A percentile compares a stretch with the other conserved stretches of the same genome.
Conservation (phyloP, 2,888 invertebrate genomes). For the Cheilosia scutellata region DNA sequence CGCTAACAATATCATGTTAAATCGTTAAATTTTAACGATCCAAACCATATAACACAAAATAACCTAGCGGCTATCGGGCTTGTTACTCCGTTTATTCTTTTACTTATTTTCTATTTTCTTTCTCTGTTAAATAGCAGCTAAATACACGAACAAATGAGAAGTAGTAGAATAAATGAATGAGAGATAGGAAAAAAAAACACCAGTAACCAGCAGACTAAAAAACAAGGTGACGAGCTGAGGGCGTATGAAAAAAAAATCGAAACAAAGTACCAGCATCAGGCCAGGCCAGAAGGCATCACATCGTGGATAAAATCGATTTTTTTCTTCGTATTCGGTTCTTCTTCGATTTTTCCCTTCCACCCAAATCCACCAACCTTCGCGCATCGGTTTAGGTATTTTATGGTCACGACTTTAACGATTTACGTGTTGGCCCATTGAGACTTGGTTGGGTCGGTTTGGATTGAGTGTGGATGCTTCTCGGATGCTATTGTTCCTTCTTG, state of each 20-base stretch:
- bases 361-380: neutral
- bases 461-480: constrained; percentile 25
- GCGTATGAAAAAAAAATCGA: constrained; percentile 11
- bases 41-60: constrained; percentile 51
- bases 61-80: constrained; percentile 48
- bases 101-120: neutral
- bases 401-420: constrained; percentile 71
- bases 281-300: constrained; percentile 7
- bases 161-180: constrained; percentile 30
- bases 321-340: constrained; percentile 19
- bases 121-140: constrained; percentile 59
- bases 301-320: constrained; percentile 44
- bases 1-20: constrained; percentile 64
- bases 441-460: constrained; percentile 20
- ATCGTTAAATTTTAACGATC: constrained; percentile 66
- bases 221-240: constrained; percentile 48
- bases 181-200: constrained; percentile 21
- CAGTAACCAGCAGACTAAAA: constrained; percentile 25
- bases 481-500: constrained; percentile 38
- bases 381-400: constrained; percentile 55
- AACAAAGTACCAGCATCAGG: constrained; percentile 19
- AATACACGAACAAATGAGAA: constrained; percentile 66
- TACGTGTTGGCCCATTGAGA: constrained; percentile 61
- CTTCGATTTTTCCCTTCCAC: neutral
- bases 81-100: constrained; percentile 43